Conservation (phyloP, 2,113 vertebrate genomes). For the Muscicapa adusta region DNA sequence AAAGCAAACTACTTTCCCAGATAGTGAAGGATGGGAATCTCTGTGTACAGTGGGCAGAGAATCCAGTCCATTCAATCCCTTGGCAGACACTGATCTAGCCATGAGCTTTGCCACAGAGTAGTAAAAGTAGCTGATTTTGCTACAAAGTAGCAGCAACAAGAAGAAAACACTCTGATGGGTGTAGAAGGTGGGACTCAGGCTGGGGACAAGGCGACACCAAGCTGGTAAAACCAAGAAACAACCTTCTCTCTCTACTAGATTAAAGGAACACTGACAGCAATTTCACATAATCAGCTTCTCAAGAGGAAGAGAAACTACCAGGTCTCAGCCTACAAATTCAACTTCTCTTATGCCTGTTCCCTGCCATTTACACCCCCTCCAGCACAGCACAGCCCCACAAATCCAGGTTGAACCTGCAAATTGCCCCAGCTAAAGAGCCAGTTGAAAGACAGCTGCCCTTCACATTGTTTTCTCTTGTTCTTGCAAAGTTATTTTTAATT, state of each 20-base stretch:
- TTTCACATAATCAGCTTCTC: background rate
- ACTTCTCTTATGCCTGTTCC: fast-evolving
- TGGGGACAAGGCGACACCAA: background rate
- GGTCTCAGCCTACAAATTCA: background rate
- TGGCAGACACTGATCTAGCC: background rate
- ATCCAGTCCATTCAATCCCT: fast-evolving
- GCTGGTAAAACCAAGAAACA: background rate
- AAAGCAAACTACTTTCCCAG: background rate
- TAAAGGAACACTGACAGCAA: fast-evolving
- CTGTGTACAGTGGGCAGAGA: background rate
- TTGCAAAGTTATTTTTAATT: background rate
- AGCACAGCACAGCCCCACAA: background rate
- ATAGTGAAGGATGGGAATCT: background rate
- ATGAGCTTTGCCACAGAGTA: fast-evolving
- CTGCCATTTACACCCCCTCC: fast-evolving
- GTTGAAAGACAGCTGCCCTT: background rate
- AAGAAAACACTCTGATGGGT: fast-evolving
- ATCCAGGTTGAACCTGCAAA: fast-evolving
- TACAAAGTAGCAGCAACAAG: fast-evolving
- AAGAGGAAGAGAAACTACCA: background rate
- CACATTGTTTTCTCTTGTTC: background rate
- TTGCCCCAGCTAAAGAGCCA: background rate
- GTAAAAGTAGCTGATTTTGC: background rate
- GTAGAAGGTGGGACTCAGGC: background rate
- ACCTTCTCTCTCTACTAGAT: background rate